Evolutionary conservation across 2,797 vertebrate genomes (phyloP), one percentile per base, ranked within the genome.

Genomic region (Sebastes ruberrimus): DNA sequence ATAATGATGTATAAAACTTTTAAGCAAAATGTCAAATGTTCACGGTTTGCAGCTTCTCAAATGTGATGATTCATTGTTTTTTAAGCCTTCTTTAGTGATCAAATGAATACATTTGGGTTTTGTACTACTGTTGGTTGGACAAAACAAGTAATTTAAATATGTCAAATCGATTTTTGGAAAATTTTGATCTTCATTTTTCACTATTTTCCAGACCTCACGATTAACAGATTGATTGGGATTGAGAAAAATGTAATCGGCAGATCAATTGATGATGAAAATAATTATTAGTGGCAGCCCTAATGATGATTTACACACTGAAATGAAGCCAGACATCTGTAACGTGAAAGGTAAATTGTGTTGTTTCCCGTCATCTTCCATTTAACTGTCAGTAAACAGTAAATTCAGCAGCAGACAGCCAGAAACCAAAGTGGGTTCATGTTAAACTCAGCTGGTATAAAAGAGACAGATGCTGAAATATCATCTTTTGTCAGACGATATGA

Each of bases 401-500:
- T 65, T 28, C 30, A 71, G 4, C 52, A 62, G 55, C 32, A 56
- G 28, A 33, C 32, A 33, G 16, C 9, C 55, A 33, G 20, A 59
- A 71, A 71, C 14, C 42, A 9, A 53, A n/a, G 16, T 13, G 22
- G 5, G 27, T 64, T 55, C 9, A 35, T 57, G 33, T 2, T 68
- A 11, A 57, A 22, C 7, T 22, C 66, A 23, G 25, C 13, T 6
- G 3, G 16, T 57, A 25, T 4, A 55, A 7, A 35, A 30, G 6
- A 14, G 10, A 70, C 16, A 46, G 42, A 38, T 22, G 52, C 3
- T 56, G 49, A 71, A 32, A 53, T 20, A 22, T 25, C 8, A 33
- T 18, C 20, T 11, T 5, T 1, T 6, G 2, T 2, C 20, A 13
- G 13, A 49, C 0, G 5, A 33, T 55, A 0, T 2, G 5, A 66